A percentile compares a stretch with the other conserved stretches of the same genome.
Conservation (phyloP, 2,113 vertebrate species). For the Urocynchramus pylzowi region DNA sequence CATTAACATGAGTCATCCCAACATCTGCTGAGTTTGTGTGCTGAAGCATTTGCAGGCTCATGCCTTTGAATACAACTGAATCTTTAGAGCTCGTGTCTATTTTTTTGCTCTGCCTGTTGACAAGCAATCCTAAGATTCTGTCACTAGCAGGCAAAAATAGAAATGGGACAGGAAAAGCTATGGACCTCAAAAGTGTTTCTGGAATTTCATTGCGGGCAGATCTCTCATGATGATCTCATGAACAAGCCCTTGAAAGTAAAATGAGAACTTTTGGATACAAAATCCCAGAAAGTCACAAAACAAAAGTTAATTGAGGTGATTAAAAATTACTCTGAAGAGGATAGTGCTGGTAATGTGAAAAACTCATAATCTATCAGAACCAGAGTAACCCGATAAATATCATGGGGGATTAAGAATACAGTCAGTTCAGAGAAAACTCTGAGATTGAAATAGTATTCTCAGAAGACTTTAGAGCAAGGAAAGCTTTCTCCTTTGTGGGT, state of each 20-base stretch:
- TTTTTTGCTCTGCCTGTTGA: not conserved
- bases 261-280: not conserved
- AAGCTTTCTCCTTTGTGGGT: not conserved
- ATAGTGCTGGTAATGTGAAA: not conserved
- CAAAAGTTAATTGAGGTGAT: not conserved
- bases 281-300: not conserved
- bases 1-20: not conserved
- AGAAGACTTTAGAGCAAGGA: not conserved
- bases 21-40: not conserved
- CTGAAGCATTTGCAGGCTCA: not conserved
- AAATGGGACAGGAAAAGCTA: not conserved
- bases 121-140: slow-evolving; percentile 25
- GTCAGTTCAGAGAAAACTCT: not conserved
- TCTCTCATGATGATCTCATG: not conserved
- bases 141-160: slow-evolving; percentile 17
- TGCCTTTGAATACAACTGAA: not conserved
- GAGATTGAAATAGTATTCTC: not conserved
- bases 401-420: not conserved
- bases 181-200: not conserved
- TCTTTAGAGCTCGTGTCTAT: not conserved
- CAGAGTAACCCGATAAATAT: not conserved
- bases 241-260: not conserved
- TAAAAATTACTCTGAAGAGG: not conserved
- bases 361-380: not conserved
- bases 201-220: not conserved